Evolutionary conservation across 2,113 vertebrate genomes (phyloP), one percentile per base, ranked within the genome.

Genomic region (Myanophis thanlyinensis): DNA sequence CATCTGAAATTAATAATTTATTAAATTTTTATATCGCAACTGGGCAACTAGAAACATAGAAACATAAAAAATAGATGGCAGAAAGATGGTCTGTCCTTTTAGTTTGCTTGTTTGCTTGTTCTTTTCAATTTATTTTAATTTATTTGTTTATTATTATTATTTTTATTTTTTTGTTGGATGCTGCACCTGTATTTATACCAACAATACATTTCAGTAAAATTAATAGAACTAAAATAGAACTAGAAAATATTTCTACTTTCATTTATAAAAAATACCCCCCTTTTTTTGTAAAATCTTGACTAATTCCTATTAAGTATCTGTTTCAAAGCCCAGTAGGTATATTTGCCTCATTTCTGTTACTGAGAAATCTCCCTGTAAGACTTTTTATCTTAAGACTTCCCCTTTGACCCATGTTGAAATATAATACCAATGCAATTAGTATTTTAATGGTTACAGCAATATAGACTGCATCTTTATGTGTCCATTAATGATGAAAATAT

Each of bases 401-500:
- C 51, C 87, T 85, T 92, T 92, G 87, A 89, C 52, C 88, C 44
- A 59, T 12, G 52, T 30, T 92, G 30, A 44, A 59, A 22, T 46
- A 47, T 40, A 89, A 85, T 56, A 51, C 87, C 52, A 85, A 92
- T 89, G 85, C 84, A 89, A 49, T 13, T 85, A 56, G 88, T 85
- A 88, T 92, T 92, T 92, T 51, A 92, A 44, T 92, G 88, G 91
- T 73, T 92, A 48, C 47, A 44, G 54, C 87, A 73, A 92, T 92
- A 88, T 25, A 73, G 40, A 52, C 52, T 59, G 51, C 48, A 73
- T 88, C 67, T 44, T 52, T 67, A 51, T 30, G 25, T 59, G 47
- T 51, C 46, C 27, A 48, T 51, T 51, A 40, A 73, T 30, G 40
- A 7, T 62, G 53, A 62, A 87, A 62, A 91, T 13, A 47, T 35